Percentiles rank a stretch among this genome's conserved stretches.
phyloP scores from a whole-genome alignment of 2,888 invertebrate species.

The Erebia ligea region DNA sequence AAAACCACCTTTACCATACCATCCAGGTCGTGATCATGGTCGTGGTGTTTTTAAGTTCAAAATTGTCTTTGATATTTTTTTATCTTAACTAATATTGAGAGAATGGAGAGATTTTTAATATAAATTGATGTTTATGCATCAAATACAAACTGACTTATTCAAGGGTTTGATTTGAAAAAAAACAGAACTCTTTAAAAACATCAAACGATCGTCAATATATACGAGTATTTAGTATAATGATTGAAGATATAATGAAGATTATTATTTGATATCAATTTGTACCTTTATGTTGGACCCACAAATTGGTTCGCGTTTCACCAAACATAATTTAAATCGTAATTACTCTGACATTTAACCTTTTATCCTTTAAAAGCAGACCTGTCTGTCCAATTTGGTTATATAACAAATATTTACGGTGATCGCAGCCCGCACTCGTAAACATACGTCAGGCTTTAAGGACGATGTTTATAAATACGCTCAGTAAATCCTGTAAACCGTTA shows the following conservation, averaged over 20 bases:
- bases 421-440: slow-evolving; percentile 60
- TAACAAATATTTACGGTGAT: slow-evolving; percentile 69
- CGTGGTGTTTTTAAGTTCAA: too few species aligned
- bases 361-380: slow-evolving; percentile 49
- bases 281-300: background rate
- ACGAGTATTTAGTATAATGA: background rate
- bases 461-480: slow-evolving; percentile 65
- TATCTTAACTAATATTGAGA: too few species aligned
- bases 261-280: background rate
- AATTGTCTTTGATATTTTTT: too few species aligned
- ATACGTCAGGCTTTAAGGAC: slow-evolving; percentile 67
- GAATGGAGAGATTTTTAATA: too few species aligned
- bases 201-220: background rate
- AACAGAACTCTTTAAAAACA: background rate
- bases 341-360: slow-evolving; percentile 44
- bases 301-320: slow-evolving; percentile 13
- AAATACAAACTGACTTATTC: too few species aligned
- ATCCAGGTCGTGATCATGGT: too few species aligned
- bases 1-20: too few species aligned
- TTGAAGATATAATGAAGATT: background rate
- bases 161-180: background rate
- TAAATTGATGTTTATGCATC: too few species aligned
- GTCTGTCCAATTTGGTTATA: slow-evolving; percentile 57
- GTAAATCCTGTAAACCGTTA: slow-evolving; percentile 52
- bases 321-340: slow-evolving; percentile 26